Base-by-base conservation (phyloP, 2,797 vertebrate species). In the Limnodromus scolopaceus region DNA sequence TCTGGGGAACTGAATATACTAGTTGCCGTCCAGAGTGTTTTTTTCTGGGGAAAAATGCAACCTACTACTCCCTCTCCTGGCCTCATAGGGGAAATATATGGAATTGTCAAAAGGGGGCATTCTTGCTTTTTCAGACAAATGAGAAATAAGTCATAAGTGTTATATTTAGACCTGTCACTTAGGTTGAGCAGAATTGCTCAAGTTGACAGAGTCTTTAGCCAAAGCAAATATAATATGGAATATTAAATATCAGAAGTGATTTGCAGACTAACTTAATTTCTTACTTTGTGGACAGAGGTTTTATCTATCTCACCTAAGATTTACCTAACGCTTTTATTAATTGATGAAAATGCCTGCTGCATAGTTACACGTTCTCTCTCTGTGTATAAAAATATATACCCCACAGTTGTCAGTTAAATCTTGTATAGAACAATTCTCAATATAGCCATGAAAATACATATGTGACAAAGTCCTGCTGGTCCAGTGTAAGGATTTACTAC, bases 91-190 rank as follows among this genome's bases (percentile, higher is more conserved):
- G 78, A 97, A 97, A 95, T 96, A 97, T 88, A 80, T 72, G 57
- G 64, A 97, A 64, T 88, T 89, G 97, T 98, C 98, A 98, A 97
- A 97, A 98, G 98, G 95, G 98, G 97, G 97, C 97, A 98, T 97
- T 97, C 96, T 98, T 98, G 98, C 97, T 97, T 98, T 97, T 98
- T 97, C 89, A 96, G 92, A 97, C 41, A 65, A 84, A 83, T 78
- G 89, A 85, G 95, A 88, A 69, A 23, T 78, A 85, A 89, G 54
- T 75, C 46, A 17, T 92, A 88, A 69, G 46, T 76, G 43, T 71
- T 58, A 10, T 30, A 36, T 79, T 84, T 84, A 70, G 87, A 48
- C 39, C 71, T 95, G 88, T 88, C 28, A 61, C 48, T 94, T 89
- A 87, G 69, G 87, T 48, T 72, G 49, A 54, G 61, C 41, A 66